These are phyloP conservation scores for Cyaniris semiargus DNA, from an alignment of 2,888 invertebrate species.

Conservation along the genomic window DNA sequence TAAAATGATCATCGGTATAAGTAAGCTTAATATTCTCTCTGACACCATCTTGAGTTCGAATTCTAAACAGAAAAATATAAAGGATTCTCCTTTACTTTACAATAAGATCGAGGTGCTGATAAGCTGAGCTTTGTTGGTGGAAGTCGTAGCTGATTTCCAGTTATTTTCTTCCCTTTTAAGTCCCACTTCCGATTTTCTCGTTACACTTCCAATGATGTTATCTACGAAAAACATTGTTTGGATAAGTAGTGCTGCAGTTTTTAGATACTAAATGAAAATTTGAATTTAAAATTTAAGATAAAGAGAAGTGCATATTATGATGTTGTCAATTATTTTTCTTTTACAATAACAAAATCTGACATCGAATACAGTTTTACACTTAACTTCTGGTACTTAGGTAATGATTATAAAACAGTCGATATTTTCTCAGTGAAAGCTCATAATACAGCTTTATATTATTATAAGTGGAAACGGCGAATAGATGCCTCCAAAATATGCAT, in stretches of 20 bases:
- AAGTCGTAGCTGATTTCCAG: not conserved
- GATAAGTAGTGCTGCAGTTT: not conserved
- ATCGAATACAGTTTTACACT: too few species aligned
- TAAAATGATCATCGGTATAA: too few species aligned
- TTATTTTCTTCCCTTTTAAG: slow-evolving; percentile 3
- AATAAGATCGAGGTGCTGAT: slow-evolving; percentile 28
- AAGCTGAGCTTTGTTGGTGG: slow-evolving; percentile 51
- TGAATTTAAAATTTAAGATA: not conserved
- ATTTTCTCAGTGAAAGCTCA: too few species aligned
- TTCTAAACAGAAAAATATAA: not conserved
- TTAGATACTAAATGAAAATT: not conserved
- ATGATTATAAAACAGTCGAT: too few species aligned
- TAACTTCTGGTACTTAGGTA: too few species aligned
- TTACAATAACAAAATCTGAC: too few species aligned
- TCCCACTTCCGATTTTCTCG: slow-evolving; percentile 1
- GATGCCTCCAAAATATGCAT: too few species aligned
- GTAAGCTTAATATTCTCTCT: too few species aligned
- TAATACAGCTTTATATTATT: too few species aligned
- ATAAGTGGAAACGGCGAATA: too few species aligned
- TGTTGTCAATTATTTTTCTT: not conserved
- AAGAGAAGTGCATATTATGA: too few species aligned
- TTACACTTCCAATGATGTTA: not conserved
- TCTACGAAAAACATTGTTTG: slow-evolving; percentile 6
- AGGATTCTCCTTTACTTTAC: not conserved
- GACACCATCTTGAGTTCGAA: too few species aligned